These are phyloP conservation scores for Caenorhabditis uteleia DNA, from an alignment of 2,888 invertebrate species.

Conservation along the genomic window DNA sequence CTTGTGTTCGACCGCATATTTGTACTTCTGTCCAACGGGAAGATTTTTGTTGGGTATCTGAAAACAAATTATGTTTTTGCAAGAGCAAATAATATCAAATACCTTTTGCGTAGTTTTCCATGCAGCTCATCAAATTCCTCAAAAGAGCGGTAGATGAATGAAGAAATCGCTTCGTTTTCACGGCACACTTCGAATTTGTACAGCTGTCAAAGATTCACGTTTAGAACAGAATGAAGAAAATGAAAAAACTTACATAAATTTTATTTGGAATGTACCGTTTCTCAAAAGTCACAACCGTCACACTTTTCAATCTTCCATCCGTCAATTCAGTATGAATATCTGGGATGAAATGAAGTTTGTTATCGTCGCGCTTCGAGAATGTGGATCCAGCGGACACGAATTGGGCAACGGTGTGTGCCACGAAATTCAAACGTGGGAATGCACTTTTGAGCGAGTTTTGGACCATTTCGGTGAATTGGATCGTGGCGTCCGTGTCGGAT, in stretches of 20 bases:
- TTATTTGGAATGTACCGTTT: conserved; percentile 96
- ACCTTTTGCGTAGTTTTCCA: conserved; percentile 85
- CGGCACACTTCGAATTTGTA: conserved; percentile 60
- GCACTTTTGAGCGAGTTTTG: conserved; percentile 70
- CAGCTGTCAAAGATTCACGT: conserved; percentile 49
- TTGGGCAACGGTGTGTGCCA: conserved; percentile 91
- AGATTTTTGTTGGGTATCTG: conserved; percentile 39
- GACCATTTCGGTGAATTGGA: conserved; percentile 77
- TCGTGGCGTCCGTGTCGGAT: conserved; percentile 92
- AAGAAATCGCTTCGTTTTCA: conserved; percentile 71
- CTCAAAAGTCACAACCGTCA: conserved; percentile 86
- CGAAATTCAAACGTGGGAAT: conserved; percentile 91
- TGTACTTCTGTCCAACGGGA: conserved; percentile 33
- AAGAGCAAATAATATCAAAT: neutral
- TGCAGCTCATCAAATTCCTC: conserved; percentile 96
- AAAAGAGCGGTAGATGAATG: conserved; percentile 89
- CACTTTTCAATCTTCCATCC: conserved; percentile 86
- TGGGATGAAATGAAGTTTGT: conserved; percentile 87
- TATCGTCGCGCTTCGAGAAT: conserved; percentile 34
- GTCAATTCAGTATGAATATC: too few species aligned
- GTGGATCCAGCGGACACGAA: conserved; percentile 34
- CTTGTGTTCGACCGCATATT: conserved; percentile 84
- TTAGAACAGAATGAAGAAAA: neutral
- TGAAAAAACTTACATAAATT: conserved; percentile 80
- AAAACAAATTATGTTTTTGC: neutral